phyloP scores from a whole-genome alignment of 2,113 vertebrate genomes.

The Lasiurus cinereus region DNA sequence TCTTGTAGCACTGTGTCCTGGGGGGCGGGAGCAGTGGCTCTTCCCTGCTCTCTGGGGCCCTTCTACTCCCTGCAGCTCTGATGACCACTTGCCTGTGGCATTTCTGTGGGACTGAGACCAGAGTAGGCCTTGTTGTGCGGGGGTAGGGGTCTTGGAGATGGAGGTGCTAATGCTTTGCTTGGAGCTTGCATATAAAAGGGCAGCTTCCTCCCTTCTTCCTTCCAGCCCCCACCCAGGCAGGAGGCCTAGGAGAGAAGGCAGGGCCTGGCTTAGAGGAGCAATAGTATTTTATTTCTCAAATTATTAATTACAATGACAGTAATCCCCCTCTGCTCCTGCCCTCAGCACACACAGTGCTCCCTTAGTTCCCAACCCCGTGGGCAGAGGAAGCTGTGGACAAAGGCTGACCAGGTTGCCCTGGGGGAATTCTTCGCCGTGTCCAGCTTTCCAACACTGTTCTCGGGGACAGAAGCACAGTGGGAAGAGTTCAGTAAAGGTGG shows the following conservation, averaged over 20 bases:
- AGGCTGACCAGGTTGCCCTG: neutral
- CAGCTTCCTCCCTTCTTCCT: neutral
- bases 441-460: neutral
- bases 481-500: neutral
- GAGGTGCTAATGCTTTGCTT: conserved; percentile 45
- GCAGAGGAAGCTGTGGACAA: neutral
- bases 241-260: neutral
- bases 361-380: neutral
- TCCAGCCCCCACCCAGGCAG: neutral
- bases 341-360: neutral
- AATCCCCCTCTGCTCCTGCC: neutral
- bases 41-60: neutral
- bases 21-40: neutral
- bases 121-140: conserved; percentile 6
- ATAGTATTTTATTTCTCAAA: neutral
- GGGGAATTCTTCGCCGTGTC: neutral
- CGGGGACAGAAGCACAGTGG: neutral
- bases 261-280: neutral
- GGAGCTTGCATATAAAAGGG: conserved; percentile 37
- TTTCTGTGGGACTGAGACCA: conserved; percentile 51
- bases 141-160: neutral
- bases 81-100: conserved; percentile 55
- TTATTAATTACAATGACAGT: neutral
- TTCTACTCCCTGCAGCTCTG: conserved; percentile 12
- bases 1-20: conserved; percentile 82